Percentiles rank a stretch among this genome's conserved stretches.
phyloP scores from a whole-genome alignment of 1,140 invertebrate genomes.

The Drosophila kanapiae region DNA sequence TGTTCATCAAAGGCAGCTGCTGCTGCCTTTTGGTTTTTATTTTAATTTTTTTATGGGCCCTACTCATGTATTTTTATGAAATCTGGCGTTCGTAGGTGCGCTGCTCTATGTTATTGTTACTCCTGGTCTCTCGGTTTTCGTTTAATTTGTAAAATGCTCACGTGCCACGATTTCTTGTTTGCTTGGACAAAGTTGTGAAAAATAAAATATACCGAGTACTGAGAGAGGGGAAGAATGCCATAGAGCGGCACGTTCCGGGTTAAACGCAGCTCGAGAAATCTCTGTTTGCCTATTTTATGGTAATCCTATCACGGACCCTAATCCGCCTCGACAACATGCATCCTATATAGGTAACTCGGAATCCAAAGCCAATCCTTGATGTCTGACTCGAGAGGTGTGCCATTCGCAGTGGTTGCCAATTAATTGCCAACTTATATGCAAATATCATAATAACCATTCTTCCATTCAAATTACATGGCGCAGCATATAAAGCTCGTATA shows the following conservation, averaged over 20 bases:
- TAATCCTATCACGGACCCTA: slow-evolving; percentile 54
- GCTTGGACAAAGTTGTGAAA: slow-evolving; percentile 50
- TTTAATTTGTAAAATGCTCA: slow-evolving; percentile 72
- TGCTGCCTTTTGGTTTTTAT: slow-evolving; percentile 56
- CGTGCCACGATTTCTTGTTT: slow-evolving; percentile 54
- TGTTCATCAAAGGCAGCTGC: slow-evolving; percentile 22
- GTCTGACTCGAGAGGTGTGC: slow-evolving; percentile 61
- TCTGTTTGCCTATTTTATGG: slow-evolving; percentile 66
- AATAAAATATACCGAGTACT: slow-evolving; percentile 8
- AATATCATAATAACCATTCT: slow-evolving; percentile 75
- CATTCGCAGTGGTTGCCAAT: slow-evolving; percentile 64
- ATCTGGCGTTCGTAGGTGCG: slow-evolving; percentile 53
- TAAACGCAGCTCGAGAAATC: slow-evolving; percentile 64
- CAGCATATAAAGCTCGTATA: slow-evolving; percentile 42
- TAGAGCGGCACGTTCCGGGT: slow-evolving; percentile 62
- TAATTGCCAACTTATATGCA: slow-evolving; percentile 82
- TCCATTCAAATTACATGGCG: slow-evolving; percentile 50
- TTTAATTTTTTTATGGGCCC: slow-evolving; percentile 73
- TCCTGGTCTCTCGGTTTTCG: slow-evolving; percentile 20
- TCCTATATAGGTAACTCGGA: slow-evolving; percentile 7
- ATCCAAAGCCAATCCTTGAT: slow-evolving; percentile 64
- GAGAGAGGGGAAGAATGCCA: slow-evolving; percentile 45
- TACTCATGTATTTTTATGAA: slow-evolving; percentile 70
- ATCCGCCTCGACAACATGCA: slow-evolving; percentile 29
- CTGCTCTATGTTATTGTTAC: slow-evolving; percentile 35